Conservation (phyloP, 2,113 vertebrate species). For the Hippocampus zosterae region DNA sequence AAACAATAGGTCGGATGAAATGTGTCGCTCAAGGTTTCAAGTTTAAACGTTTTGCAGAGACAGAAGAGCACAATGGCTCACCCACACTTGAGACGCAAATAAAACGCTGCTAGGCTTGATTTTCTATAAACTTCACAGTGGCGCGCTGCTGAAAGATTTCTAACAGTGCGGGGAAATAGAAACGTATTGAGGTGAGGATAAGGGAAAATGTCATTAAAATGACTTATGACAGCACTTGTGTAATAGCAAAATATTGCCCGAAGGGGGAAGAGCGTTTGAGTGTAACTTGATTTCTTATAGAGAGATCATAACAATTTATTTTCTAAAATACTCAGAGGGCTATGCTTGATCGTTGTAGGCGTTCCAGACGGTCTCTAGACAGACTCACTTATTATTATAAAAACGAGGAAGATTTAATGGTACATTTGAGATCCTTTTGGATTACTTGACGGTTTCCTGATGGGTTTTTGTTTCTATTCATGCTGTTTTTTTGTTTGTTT, state of each 20-base stretch:
- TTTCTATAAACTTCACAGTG: constrained; percentile 34
- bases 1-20: constrained; percentile 44
- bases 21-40: constrained; percentile 52
- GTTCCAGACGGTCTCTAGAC: background rate
- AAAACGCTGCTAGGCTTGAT: constrained; percentile 32
- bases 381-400: background rate
- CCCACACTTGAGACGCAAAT: constrained; percentile 29
- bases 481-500: background rate
- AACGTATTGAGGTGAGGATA: constrained; percentile 22
- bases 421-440: background rate
- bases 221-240: constrained; percentile 20
- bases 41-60: constrained; percentile 49
- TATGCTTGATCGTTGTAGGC: background rate
- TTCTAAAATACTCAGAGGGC: constrained; percentile 12
- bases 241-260: constrained; percentile 17
- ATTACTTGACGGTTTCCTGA: background rate
- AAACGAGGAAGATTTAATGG: background rate
- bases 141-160: constrained; percentile 28
- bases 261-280: constrained; percentile 3
- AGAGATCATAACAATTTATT: constrained; percentile 16
- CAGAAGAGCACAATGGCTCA: constrained; percentile 25
- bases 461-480: background rate
- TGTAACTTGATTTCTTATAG: constrained; percentile 7
- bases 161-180: constrained; percentile 1
- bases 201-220: constrained; percentile 43